Evolutionary conservation across 2,113 vertebrate genomes (phyloP), one percentile per base, ranked within the genome.

Genomic region (Gracilinanus agilis): DNA sequence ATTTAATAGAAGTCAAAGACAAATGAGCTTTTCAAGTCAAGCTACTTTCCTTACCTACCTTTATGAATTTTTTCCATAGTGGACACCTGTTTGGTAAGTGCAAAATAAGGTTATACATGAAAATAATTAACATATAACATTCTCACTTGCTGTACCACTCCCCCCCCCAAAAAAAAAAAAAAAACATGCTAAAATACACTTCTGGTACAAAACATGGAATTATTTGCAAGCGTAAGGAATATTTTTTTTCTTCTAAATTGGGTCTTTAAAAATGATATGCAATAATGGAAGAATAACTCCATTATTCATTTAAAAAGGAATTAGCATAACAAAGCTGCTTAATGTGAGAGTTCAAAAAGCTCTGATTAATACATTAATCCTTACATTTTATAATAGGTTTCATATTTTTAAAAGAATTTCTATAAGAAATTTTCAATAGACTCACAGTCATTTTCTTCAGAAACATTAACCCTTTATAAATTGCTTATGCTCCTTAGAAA

Each of bases 361-460:
- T 98, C 97, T 98, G 98, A 99, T 98, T 98, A 98, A 98, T 98
- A 98, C 97, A 98, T 98, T 98, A 99, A 98, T 98, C 96, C 94
- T 97, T 97, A 98, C 96, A 98, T 98, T 98, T 98, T 98, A 98
- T 96, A 98, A 95, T 98, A 97, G 93, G 54, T 95, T 97, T 98
- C 96, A 94, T 89, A n/a, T 98, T 98, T 97, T 97, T 34, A 90
- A 93, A 97, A 98, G 97, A 96, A 97, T 96, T 97, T 97, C 93
- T 97, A 54, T 97, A 98, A 96, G 96, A 96, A 96, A 97, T 55
- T 40, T 96, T 95, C 53, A 97, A 96, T 93, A 96, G 91, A 96
- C 29, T 97, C 10, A 53, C 0, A 95, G 44, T 75, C 96, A 97
- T 92, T 92, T 92, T 92, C 89, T 90, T 94, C 93, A 49, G 67